A percentile compares a stretch with the other conserved stretches of the same genome.
Conservation (phyloP, 2,888 invertebrate species). For the Drosophila cracens region DNA sequence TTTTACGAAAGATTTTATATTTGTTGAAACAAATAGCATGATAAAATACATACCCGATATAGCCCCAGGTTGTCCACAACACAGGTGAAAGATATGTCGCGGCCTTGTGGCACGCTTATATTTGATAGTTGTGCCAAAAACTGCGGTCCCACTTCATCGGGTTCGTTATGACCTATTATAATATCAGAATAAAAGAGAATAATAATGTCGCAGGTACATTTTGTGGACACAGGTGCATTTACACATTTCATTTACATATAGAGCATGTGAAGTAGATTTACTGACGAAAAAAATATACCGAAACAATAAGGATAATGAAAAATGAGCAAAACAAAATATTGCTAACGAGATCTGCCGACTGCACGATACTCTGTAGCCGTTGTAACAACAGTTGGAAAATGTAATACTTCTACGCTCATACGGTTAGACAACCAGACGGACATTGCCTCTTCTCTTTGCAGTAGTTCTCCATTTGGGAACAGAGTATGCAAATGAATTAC, state of each 20-base stretch:
- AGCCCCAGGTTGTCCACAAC: slow-evolving; percentile 95
- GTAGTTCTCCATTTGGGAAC: background rate
- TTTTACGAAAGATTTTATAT: background rate
- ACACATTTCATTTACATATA: slow-evolving; percentile 5
- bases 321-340: background rate
- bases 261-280: background rate
- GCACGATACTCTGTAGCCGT: background rate
- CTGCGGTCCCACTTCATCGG: slow-evolving; percentile 89
- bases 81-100: slow-evolving; percentile 95
- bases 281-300: background rate
- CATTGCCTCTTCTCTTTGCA: background rate
- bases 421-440: background rate
- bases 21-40: background rate
- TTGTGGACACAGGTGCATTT: slow-evolving; percentile 27
- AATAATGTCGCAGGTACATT: slow-evolving; percentile 4
- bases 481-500: slow-evolving; percentile 15
- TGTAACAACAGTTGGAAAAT: background rate
- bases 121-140: slow-evolving; percentile 94
- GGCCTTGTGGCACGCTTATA: slow-evolving; percentile 93
- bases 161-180: slow-evolving; percentile 89
- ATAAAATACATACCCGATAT: slow-evolving; percentile 89
- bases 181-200: slow-evolving; percentile 16
- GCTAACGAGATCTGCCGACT: background rate
- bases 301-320: background rate
- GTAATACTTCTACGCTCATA: background rate